phyloP scores from a whole-genome alignment of 2,113 vertebrate species.

The Pandion haliaetus region DNA sequence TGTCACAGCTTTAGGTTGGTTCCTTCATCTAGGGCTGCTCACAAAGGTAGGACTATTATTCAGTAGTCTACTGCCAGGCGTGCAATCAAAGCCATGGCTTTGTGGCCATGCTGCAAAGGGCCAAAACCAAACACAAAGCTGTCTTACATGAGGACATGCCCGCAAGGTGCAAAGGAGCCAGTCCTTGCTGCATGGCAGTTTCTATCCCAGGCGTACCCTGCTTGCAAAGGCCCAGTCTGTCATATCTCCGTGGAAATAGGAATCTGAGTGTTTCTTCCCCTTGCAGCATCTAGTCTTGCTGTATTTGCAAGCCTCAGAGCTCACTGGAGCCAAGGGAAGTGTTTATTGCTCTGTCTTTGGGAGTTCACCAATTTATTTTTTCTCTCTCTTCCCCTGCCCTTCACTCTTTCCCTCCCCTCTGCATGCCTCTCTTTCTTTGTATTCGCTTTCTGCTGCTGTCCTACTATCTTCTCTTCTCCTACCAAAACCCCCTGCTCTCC shows the following conservation, averaged over 20 bases:
- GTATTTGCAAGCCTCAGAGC: neutral
- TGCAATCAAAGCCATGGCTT: neutral
- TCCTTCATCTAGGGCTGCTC: neutral
- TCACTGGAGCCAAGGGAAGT: neutral
- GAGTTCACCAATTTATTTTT: neutral
- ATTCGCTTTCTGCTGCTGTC: neutral
- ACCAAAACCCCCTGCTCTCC: neutral
- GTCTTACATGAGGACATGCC: neutral
- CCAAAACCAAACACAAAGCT: neutral
- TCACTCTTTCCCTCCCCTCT: neutral
- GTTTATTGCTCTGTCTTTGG: neutral
- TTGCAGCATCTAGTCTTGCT: neutral
- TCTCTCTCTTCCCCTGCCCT: neutral
- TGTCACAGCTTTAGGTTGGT: neutral
- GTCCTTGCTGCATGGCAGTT: neutral
- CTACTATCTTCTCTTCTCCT: neutral
- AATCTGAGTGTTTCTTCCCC: neutral
- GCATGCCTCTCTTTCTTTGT: neutral
- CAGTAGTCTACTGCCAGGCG: neutral
- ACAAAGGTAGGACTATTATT: neutral
- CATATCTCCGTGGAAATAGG: neutral
- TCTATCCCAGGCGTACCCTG: neutral
- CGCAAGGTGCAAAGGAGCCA: neutral
- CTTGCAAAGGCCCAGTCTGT: neutral
- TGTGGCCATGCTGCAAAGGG: neutral